Conservation (phyloP, 2,797 vertebrate genomes). For the Darevskia nairensis region DNA sequence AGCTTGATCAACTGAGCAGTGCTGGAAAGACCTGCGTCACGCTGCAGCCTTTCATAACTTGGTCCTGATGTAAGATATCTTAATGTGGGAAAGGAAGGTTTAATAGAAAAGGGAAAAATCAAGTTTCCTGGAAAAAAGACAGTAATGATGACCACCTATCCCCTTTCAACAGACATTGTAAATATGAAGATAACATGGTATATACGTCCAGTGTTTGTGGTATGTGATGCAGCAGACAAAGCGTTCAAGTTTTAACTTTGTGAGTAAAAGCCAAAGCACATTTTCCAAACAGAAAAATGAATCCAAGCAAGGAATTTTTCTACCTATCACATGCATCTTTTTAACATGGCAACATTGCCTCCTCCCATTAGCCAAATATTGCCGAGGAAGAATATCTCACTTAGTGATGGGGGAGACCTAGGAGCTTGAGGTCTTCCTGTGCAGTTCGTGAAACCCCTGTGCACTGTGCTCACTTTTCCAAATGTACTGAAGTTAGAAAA, state of each 20-base stretch:
- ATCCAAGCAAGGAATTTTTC: neutral
- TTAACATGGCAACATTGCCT: neutral
- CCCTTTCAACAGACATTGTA: neutral
- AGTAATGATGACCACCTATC: neutral
- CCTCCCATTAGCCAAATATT: neutral
- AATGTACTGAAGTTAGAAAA: neutral
- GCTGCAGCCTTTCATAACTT: neutral
- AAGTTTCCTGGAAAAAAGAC: neutral
- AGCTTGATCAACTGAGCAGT: slow-evolving; percentile 4
- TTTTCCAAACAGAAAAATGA: neutral
- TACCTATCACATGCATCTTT: neutral
- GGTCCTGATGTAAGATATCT: neutral
- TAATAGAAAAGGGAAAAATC: slow-evolving; percentile 16
- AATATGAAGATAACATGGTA: neutral
- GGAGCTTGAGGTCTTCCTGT: neutral
- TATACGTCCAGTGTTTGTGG: neutral
- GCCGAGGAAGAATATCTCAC: neutral
- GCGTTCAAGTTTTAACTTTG: neutral
- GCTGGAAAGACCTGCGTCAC: neutral
- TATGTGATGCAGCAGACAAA: neutral
- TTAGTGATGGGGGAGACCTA: neutral
- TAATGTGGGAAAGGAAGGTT: neutral
- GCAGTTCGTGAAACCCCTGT: neutral
- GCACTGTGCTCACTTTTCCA: neutral
- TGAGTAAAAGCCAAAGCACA: neutral